Evolutionary conservation across 2,797 vertebrate species (phyloP), one percentile per base, ranked within the genome.

Genomic region (Clarias laeviceps): DNA sequence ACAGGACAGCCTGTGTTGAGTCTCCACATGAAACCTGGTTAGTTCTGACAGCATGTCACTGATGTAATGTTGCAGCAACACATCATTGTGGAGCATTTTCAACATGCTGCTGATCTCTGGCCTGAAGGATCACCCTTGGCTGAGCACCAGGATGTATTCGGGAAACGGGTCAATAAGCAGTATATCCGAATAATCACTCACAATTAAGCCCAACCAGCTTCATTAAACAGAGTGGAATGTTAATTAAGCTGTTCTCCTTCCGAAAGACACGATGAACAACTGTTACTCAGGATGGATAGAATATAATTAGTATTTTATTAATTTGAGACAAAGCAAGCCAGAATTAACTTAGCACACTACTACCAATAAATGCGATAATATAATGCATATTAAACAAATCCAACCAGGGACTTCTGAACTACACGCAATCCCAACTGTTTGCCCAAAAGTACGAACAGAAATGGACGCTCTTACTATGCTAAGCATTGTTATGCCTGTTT

Each of bases 141-240:
- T 83, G 50, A 64, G 66, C 74, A 82, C 66, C 78, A 80, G 27
- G 68, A 81, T 11, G 5, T n/a, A n/a, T 73, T 79, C 27, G 27
- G 80, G 76, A 88, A 86, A 81, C 18, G 91, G 90, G 90, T 91
- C 89, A 90, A 66, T 90, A 61, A 88, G 89, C 88, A 86, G 84
- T 86, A 76, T 83, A 85, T 89, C 84, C 68, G 88, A 91, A 91
- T 92, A 90, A 92, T 87, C 82, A 89, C 90, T 89, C 90, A 82
- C 89, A 93, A 93, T 93, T 87, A 94, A 88, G 45, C 57, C 50
- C 85, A 73, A 83, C 87, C 81, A 68, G 88, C 88, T 89, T 62
- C 91, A 90, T 93, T 94, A 92, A 90, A 83, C 87, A 82, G 50
- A 72, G 78, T 62, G 86, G 82, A 17, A 37, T 79, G 77, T 37